Evolutionary conservation across 2,888 invertebrate genomes (phyloP).

Genomic region (Cyaniris semiargus): DNA sequence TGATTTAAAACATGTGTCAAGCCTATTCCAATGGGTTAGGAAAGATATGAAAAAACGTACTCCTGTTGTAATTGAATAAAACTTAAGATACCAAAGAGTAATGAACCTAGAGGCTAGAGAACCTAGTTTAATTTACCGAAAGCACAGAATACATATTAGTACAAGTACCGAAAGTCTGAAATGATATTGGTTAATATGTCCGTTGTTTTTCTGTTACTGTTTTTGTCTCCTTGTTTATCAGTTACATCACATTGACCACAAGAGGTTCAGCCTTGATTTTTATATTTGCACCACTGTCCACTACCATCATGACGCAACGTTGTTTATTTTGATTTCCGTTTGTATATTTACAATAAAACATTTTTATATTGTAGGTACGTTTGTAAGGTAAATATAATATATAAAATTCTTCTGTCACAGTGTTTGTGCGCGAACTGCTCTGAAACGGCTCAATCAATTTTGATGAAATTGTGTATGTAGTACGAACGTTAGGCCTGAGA

Average conservation of each 20-base stretch:
- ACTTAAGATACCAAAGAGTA: too few species aligned
- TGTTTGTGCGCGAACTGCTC: too few species aligned
- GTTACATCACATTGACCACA: neutral
- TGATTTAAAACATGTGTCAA: too few species aligned
- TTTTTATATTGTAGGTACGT: neutral
- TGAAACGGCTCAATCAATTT: too few species aligned
- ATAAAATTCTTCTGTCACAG: too few species aligned
- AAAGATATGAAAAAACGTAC: too few species aligned
- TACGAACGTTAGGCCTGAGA: too few species aligned
- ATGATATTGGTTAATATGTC: neutral
- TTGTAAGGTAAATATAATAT: neutral
- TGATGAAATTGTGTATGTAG: too few species aligned
- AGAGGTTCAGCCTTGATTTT: conserved; percentile 10
- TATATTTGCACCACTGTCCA: conserved; percentile 2
- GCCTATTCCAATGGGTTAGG: too few species aligned
- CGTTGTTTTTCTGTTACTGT: neutral
- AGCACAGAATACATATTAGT: too few species aligned
- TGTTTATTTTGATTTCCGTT: conserved; percentile 10
- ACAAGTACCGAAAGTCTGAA: neutral
- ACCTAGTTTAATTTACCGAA: neutral
- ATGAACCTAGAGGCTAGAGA: too few species aligned
- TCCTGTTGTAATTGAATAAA: too few species aligned
- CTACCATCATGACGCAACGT: neutral
- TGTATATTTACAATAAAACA: neutral
- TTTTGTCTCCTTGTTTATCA: neutral